Percentiles rank a stretch among this genome's conserved stretches.
phyloP scores from a whole-genome alignment of 2,797 vertebrate species.

The Aulostomus chinensis region DNA sequence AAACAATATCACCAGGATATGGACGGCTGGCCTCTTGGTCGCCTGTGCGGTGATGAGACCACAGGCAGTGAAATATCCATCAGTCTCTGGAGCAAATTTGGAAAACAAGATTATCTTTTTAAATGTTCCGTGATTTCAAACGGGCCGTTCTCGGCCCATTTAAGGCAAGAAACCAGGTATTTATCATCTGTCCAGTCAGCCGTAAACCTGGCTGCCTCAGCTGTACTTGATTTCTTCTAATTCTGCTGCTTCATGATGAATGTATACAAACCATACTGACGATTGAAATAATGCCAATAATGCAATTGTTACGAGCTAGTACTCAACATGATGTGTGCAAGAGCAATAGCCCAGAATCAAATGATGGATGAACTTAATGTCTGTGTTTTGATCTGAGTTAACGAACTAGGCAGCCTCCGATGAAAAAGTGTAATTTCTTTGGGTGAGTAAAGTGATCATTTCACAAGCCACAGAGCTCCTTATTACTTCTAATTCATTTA shows the following conservation, averaged over 20 bases:
- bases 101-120: too few species aligned
- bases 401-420: constrained; percentile 4
- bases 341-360: background rate
- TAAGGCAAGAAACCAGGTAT: background rate
- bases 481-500: constrained; percentile 29
- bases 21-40: background rate
- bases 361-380: constrained; percentile 5
- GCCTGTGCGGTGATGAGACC: background rate
- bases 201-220: too few species aligned
- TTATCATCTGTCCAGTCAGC: background rate
- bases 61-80: background rate
- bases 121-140: too few species aligned
- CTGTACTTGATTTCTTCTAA: background rate
- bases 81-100: too few species aligned
- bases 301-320: background rate
- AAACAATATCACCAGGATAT: background rate
- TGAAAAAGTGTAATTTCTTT: constrained; percentile 5
- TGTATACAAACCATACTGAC: background rate
- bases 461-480: constrained; percentile 26
- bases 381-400: constrained; percentile 24
- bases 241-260: background rate
- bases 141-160: too few species aligned
- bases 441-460: constrained; percentile 23
- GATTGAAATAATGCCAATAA: background rate
- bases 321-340: background rate